Evolutionary conservation across 2,797 vertebrate genomes (phyloP), one percentile per base, ranked within the genome.

Genomic region (Hipposideros larvatus): DNA sequence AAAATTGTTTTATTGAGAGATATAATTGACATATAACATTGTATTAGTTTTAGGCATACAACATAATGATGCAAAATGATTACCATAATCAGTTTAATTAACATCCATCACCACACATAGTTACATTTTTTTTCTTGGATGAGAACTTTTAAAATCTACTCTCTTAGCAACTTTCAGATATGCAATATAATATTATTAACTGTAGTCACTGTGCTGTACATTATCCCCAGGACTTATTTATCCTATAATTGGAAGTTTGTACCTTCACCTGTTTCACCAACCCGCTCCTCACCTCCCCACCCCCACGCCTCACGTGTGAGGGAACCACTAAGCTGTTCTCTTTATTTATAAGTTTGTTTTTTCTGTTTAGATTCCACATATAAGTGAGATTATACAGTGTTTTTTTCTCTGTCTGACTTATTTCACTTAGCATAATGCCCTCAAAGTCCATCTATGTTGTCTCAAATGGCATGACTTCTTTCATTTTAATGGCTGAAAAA

Each of bases 401-500:
- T 78, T 68, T 55, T 55, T 55, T 55, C 19, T 55, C 19, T 55
- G 9, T 87, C 24, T 77, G 70, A 6, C 11, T 88, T 87, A 51
- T 22, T 94, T 96, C 74, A 55, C 28, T 73, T 83, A 83, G 13
- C 19, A 34, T 65, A 71, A 43, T 57, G 41, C 66, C 61, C 24
- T 71, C 63, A 90, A 53, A 31, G 14, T 91, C 65, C n/a, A 83
- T n/a, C 24, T n/a, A 7, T 37, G 31, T 37, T 78, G 18, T 88
- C 48, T 48, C 43, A 75, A 68, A 28, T 77, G 28, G 75, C 37
- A 57, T 21, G 28, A 83, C 48, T 63, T 88, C 19, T n/a, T 65
- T 83, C 26, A 51, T 83, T 90, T 77, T 59, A 78, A 82, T 75
- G 87, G 71, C 55, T 74, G 74, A 68, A 88, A 87, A 77, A 48